Conservation (phyloP, 2,113 vertebrate species). For the Macquaria australasica region DNA sequence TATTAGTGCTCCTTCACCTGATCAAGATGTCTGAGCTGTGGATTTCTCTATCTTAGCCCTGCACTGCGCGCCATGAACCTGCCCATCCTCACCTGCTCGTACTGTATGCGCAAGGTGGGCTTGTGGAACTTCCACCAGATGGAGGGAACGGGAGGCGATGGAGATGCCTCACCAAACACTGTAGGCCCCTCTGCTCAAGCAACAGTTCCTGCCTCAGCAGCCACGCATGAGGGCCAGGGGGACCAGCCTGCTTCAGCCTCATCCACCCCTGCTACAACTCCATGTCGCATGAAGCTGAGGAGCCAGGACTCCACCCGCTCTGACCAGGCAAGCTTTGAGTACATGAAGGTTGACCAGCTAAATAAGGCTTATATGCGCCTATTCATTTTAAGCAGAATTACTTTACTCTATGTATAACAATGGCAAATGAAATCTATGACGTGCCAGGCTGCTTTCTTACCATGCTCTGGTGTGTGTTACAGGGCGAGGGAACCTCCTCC, state of each 20-base stretch:
- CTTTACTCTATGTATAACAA: not conserved
- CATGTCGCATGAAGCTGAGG: conserved; percentile 91
- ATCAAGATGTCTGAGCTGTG: conserved; percentile 15
- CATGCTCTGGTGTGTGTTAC: conserved; percentile 14
- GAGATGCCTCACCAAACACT: conserved; percentile 68
- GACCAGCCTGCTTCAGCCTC: conserved; percentile 78
- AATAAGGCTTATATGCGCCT: not conserved
- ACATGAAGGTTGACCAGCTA: not conserved
- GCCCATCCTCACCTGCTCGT: conserved; percentile 89
- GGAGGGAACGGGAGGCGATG: conserved; percentile 65
- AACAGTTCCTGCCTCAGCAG: conserved; percentile 7
- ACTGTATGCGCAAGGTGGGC: conserved; percentile 93
- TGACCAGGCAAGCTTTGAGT: conserved; percentile 86
- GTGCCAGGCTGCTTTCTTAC: not conserved
- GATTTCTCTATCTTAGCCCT: conserved; percentile 73
- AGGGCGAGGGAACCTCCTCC: conserved; percentile 85
- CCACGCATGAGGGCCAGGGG: conserved; percentile 67
- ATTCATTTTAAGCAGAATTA: not conserved
- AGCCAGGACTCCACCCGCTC: conserved; percentile 87
- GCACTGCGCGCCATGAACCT: conserved; percentile 82
- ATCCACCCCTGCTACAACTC: conserved; percentile 85
- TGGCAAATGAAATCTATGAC: not conserved
- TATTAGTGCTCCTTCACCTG: too few relatives aligned
- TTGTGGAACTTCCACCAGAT: conserved; percentile 95
- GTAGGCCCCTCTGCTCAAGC: conserved; percentile 24